Evolutionary conservation across 2,113 vertebrate genomes (phyloP).

Genomic region (Cettia cetti): DNA sequence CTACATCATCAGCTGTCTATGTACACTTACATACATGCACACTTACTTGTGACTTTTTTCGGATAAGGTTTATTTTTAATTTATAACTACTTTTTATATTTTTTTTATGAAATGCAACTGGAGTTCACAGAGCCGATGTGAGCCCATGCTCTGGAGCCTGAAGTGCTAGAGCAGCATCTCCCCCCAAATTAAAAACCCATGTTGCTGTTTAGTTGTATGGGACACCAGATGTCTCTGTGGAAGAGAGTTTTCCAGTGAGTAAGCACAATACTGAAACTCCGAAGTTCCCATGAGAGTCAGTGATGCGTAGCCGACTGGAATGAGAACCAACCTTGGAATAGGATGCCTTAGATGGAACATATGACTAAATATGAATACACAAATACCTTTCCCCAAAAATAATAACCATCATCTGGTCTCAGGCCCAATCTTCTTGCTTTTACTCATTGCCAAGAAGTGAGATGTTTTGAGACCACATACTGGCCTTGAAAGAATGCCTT

Average conservation of each 20-base stretch:
- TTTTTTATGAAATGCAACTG: not conserved
- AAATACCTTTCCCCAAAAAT: conserved; percentile 37
- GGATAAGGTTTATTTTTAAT: not conserved
- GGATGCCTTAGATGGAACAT: not conserved
- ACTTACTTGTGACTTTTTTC: not conserved
- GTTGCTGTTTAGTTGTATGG: not conserved
- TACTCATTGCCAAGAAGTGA: not conserved
- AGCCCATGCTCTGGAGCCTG: not conserved
- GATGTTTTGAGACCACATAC: conserved; percentile 17
- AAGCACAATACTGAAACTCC: not conserved
- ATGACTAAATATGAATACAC: conserved; percentile 18
- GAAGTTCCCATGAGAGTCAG: not conserved
- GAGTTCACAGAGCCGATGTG: fast-evolving
- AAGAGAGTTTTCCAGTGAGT: conserved; percentile 12
- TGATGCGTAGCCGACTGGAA: not conserved
- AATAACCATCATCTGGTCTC: not conserved
- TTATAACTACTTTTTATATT: not conserved
- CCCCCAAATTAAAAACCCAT: not conserved
- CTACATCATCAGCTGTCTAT: not conserved
- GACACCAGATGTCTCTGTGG: not conserved
- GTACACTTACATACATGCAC: not conserved
- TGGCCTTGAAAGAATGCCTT: not conserved
- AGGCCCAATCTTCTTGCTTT: not conserved
- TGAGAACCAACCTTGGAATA: conserved; percentile 6
- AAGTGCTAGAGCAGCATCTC: not conserved